Percentiles rank a stretch among this genome's conserved stretches.
phyloP scores from a whole-genome alignment of 2,888 invertebrate genomes.

The Crioceris asparagi region DNA sequence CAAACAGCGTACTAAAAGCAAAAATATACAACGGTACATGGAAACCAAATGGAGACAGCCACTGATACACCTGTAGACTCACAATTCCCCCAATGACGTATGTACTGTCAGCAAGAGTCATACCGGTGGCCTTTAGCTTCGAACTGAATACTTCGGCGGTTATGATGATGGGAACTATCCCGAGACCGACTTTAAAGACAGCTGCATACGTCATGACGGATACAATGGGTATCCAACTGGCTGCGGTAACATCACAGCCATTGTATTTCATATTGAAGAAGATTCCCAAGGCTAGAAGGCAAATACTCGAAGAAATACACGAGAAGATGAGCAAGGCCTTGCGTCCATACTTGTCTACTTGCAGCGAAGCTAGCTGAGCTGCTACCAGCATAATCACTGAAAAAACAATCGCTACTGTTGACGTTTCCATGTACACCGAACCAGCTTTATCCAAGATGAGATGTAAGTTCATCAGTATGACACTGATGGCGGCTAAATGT shows the following conservation, averaged over 20 bases:
- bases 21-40: constrained; percentile 34
- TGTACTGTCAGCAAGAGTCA: constrained; percentile 32
- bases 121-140: constrained; percentile 34
- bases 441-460: constrained; percentile 31
- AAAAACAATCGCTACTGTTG: constrained; percentile 32
- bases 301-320: constrained; percentile 28
- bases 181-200: constrained; percentile 33
- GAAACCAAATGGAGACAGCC: constrained; percentile 26
- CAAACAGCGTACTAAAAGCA: constrained; percentile 18
- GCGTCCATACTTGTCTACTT: constrained; percentile 33
- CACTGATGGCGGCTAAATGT: constrained; percentile 34
- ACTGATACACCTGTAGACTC: constrained; percentile 29
- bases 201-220: constrained; percentile 33
- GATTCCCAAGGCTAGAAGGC: constrained; percentile 29
- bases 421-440: constrained; percentile 27
- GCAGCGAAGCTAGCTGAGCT: constrained; percentile 27
- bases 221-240: constrained; percentile 34
- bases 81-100: constrained; percentile 31
- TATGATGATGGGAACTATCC: constrained; percentile 35
- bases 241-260: constrained; percentile 23
- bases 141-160: constrained; percentile 36
- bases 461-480: constrained; percentile 37
- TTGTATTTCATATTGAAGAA: constrained; percentile 31
- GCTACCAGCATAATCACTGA: constrained; percentile 31
- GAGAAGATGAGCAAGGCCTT: constrained; percentile 30